Evolutionary conservation across 2,113 vertebrate species (phyloP).

Genomic region (Prolemur simus): DNA sequence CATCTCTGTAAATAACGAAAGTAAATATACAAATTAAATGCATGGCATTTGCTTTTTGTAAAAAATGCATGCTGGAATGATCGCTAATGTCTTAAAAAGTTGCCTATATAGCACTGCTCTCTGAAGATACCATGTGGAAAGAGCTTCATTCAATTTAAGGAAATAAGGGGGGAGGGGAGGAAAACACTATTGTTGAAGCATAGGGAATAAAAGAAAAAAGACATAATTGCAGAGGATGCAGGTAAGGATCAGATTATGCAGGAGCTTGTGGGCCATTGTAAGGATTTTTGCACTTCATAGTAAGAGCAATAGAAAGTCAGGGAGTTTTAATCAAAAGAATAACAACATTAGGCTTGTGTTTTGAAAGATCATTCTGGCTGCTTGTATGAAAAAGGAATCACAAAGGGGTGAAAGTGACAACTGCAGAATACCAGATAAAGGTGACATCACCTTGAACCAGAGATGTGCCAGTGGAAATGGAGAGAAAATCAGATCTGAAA

Average conservation of each 20-base stretch:
- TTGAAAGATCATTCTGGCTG: not conserved
- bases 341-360: not conserved
- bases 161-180: not conserved
- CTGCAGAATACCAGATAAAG: not conserved
- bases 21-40: constrained; percentile 26
- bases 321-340: constrained; percentile 28
- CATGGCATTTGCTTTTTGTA: not conserved
- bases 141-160: not conserved
- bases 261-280: not conserved
- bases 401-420: not conserved
- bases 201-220: not conserved
- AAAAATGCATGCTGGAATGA: not conserved
- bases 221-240: not conserved
- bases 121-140: not conserved
- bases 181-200: not conserved
- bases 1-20: constrained; percentile 49
- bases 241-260: not conserved
- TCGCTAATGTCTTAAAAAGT: constrained; percentile 41
- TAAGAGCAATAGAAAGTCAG: not conserved
- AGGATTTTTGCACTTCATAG: not conserved
- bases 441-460: not conserved
- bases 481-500: not conserved
- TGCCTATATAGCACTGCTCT: not conserved
- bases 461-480: not conserved
- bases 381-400: not conserved